Percentiles rank a stretch among this genome's conserved stretches.
phyloP scores from a whole-genome alignment of 2,113 vertebrate genomes.

The Clinocottus analis region DNA sequence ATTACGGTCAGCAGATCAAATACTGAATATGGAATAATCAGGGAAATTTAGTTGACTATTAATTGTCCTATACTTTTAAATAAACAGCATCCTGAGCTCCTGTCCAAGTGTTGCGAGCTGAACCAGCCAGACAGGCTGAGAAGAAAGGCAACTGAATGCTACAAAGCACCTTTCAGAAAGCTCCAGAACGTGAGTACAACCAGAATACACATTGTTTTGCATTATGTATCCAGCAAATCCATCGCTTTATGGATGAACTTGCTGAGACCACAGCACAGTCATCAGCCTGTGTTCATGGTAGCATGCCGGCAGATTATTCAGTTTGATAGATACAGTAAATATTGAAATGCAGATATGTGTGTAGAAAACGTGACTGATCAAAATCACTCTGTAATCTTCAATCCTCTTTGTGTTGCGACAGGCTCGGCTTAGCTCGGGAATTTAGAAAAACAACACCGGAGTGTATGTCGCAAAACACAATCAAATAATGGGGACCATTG shows the following conservation, averaged over 20 bases:
- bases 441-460: conserved; percentile 7
- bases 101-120: not conserved
- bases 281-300: not conserved
- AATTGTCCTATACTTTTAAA: not conserved
- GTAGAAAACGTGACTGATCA: not conserved
- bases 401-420: conserved; percentile 21
- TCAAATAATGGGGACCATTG: not conserved
- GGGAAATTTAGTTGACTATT: not conserved
- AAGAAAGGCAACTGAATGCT: conserved; percentile 60
- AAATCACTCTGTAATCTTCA: not conserved
- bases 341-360: not conserved
- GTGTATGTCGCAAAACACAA: not conserved
- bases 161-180: conserved; percentile 62
- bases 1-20: conserved; percentile 23
- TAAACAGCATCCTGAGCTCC: conserved; percentile 31
- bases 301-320: conserved; percentile 38
- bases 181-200: not conserved
- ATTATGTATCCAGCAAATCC: not conserved
- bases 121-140: conserved; percentile 28
- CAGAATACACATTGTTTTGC: not conserved
- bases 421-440: conserved; percentile 17
- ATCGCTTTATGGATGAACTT: not conserved
- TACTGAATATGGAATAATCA: conserved; percentile 3
- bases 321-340: conserved; percentile 5
- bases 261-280: not conserved